These are phyloP conservation scores for Halichondria panicea DNA, from an alignment of 37 sponge, comb jelly and placozoan genomes.

Conservation along the genomic window DNA sequence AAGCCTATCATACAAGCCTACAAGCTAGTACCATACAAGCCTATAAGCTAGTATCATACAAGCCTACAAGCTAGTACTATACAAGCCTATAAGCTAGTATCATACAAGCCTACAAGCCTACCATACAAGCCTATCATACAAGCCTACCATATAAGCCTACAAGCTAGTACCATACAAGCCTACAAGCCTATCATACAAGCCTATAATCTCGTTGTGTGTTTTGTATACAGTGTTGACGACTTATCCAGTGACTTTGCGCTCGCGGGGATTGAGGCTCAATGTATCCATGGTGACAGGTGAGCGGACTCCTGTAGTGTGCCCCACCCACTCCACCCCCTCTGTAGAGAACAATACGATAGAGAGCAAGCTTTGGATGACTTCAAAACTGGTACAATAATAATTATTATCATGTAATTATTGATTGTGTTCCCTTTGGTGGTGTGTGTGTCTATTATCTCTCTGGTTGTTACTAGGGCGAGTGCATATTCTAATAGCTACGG, in stretches of 20 bases:
- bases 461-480: slow-evolving; percentile 54
- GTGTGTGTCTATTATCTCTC: background rate
- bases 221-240: slow-evolving; percentile 79
- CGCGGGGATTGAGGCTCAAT: slow-evolving; percentile 63
- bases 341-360: slow-evolving; percentile 89
- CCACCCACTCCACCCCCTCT: background rate
- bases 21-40: too few species aligned
- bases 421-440: background rate
- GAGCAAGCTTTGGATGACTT: slow-evolving; percentile 97
- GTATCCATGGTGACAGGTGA: slow-evolving; percentile 90
- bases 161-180: too few species aligned
- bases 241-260: slow-evolving; percentile 80
- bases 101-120: too few species aligned
- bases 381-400: slow-evolving; percentile 69
- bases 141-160: too few species aligned
- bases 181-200: too few species aligned
- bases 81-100: too few species aligned
- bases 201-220: too few species aligned
- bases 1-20: too few species aligned
- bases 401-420: background rate
- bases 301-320: background rate
- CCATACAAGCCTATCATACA: too few species aligned
- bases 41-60: too few species aligned
- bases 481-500: slow-evolving; percentile 90
- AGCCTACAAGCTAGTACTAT: too few species aligned